These are phyloP conservation scores for Ariolimax columbianus DNA, from an alignment of 2,888 invertebrate genomes.

Conservation along the genomic window DNA sequence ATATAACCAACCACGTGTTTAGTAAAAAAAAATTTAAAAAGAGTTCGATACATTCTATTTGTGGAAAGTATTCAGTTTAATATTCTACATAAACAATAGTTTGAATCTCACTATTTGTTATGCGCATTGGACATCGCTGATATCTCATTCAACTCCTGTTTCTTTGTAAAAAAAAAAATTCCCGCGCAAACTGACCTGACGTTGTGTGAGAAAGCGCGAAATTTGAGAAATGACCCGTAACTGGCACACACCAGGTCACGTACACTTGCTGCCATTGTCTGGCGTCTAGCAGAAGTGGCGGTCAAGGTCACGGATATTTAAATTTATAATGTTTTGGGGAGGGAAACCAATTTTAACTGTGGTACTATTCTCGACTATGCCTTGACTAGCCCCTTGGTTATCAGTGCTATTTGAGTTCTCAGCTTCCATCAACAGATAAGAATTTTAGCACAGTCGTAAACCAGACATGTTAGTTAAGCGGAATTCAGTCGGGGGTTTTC, in stretches of 20 bases:
- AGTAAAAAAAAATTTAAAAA: no score
- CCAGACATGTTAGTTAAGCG: no score
- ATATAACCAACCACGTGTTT: no score
- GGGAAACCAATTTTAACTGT: no score
- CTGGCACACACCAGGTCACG: not conserved
- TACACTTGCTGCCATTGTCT: not conserved
- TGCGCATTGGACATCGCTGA: not conserved
- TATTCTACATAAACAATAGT: not conserved
- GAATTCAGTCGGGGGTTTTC: no score
- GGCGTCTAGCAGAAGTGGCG: not conserved
- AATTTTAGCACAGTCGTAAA: no score
- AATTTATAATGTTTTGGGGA: not conserved
- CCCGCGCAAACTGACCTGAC: not conserved
- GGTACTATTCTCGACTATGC: no score
- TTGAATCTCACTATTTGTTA: not conserved
- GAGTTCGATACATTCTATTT: not conserved
- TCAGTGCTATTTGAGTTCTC: no score
- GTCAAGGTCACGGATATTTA: not conserved
- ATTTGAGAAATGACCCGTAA: not conserved
- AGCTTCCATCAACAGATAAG: no score
- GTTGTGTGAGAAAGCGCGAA: not conserved
- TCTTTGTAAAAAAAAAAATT: not conserved
- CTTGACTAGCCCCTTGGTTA: no score
- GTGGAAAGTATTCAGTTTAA: not conserved
- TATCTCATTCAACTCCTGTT: not conserved